phyloP scores from a whole-genome alignment of 2,888 invertebrate genomes.

The Platycheirus rosarum region DNA sequence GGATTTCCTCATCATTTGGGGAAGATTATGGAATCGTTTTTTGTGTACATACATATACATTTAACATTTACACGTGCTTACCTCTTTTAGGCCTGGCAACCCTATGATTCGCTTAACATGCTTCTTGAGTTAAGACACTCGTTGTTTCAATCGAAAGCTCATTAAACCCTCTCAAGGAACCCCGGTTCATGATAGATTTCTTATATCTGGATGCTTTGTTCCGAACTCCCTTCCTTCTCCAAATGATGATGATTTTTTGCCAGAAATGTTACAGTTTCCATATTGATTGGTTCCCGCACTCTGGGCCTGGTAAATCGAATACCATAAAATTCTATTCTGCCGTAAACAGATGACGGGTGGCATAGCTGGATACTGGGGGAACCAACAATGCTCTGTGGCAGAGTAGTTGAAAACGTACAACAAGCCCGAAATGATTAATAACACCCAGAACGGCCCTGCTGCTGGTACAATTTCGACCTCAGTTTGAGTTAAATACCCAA shows the following conservation, averaged over 20 bases:
- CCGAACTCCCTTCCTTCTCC: background rate
- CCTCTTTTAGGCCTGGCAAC: background rate
- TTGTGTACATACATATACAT: slow-evolving; percentile 2
- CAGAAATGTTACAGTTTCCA: slow-evolving; percentile 48
- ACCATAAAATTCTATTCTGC: slow-evolving; percentile 39
- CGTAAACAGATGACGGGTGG: slow-evolving; percentile 16
- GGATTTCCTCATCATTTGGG: no score
- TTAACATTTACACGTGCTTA: slow-evolving; percentile 14
- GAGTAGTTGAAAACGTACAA: slow-evolving; percentile 37
- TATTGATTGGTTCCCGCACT: slow-evolving; percentile 45
- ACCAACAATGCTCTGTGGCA: slow-evolving; percentile 1
- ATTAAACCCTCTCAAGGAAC: slow-evolving; percentile 36
- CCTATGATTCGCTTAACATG: slow-evolving; percentile 1
- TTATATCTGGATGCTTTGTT: background rate
- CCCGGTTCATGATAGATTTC: background rate
- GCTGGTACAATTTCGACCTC: slow-evolving; percentile 26
- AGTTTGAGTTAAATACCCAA: slow-evolving; percentile 34
- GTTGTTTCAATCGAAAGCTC: slow-evolving; percentile 60
- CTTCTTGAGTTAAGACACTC: slow-evolving; percentile 28
- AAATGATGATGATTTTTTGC: slow-evolving; percentile 41
- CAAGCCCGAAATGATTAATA: slow-evolving; percentile 64
- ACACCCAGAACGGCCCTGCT: slow-evolving; percentile 13
- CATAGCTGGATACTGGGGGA: slow-evolving; percentile 2
- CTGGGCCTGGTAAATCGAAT: slow-evolving; percentile 29
- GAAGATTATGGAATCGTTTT: no score